A percentile compares a stretch with the other conserved stretches of the same genome.
Conservation (phyloP, 2,113 vertebrate genomes). For the Sapayoa aenigma region DNA sequence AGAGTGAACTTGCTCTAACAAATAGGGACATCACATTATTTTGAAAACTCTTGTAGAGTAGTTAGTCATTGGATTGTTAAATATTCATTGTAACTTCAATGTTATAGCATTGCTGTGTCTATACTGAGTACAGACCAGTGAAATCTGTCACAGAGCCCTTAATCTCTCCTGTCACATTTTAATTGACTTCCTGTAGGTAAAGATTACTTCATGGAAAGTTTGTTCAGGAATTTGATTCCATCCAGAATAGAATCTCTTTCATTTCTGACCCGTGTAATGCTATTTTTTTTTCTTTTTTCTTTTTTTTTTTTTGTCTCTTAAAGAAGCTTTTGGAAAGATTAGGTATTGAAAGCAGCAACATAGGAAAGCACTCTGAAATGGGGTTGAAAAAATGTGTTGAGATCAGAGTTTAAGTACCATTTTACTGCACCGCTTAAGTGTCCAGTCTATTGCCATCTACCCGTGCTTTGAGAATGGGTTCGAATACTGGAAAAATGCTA, state of each 20-base stretch:
- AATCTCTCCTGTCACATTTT: conserved; percentile 91
- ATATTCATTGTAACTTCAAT: conserved; percentile 85
- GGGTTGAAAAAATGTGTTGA: not conserved
- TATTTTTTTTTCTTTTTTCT: not conserved
- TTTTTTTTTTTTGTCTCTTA: not conserved
- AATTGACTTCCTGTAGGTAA: conserved; percentile 94
- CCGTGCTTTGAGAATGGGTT: not conserved
- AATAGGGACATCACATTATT: conserved; percentile 92
- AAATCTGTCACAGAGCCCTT: conserved; percentile 86
- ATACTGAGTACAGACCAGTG: conserved; percentile 78
- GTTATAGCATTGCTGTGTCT: conserved; percentile 78
- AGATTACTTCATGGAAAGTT: conserved; percentile 88
- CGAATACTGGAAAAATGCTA: not conserved
- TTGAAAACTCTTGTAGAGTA: conserved; percentile 90
- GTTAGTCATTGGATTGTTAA: conserved; percentile 85
- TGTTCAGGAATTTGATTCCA: conserved; percentile 75
- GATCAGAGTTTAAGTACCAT: conserved; percentile 51
- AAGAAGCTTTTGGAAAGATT: conserved; percentile 22
- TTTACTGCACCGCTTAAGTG: conserved; percentile 16
- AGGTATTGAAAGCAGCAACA: not conserved
- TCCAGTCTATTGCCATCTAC: not conserved
- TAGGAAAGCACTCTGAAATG: not conserved
- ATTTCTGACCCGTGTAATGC: not conserved
- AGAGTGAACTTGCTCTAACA: conserved; percentile 86
- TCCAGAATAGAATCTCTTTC: conserved; percentile 40